Conservation (phyloP, 1,140 invertebrate species). For the Lycorma delicatula region DNA sequence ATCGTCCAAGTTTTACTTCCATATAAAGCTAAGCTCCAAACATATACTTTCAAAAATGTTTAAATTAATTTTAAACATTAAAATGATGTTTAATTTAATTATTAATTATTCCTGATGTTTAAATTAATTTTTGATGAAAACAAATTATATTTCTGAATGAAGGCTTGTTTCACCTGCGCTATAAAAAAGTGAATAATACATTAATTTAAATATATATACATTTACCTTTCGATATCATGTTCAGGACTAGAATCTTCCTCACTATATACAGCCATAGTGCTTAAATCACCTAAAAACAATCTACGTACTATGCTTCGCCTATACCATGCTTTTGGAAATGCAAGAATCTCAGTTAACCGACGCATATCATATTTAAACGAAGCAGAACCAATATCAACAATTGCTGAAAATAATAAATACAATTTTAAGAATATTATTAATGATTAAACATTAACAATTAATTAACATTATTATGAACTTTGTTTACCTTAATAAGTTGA, state of each 20-base stretch:
- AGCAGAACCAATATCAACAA: constrained; percentile 94
- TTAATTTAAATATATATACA: too few species aligned
- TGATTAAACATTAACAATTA: not conserved
- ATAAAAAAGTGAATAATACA: too few species aligned
- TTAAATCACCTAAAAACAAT: constrained; percentile 84
- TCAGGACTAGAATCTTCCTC: constrained; percentile 23
- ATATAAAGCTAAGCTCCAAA: too few species aligned
- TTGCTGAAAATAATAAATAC: constrained; percentile 50
- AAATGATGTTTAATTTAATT: too few species aligned
- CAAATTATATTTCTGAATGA: too few species aligned
- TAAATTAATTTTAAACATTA: too few species aligned
- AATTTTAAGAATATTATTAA: not conserved
- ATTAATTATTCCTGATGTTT: too few species aligned
- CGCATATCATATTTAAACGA: constrained; percentile 99
- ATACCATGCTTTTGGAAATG: constrained; percentile 98
- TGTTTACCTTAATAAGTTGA: too few species aligned
- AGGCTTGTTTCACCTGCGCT: too few species aligned
- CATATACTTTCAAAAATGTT: too few species aligned
- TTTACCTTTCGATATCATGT: constrained; percentile 13
- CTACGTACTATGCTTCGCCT: constrained; percentile 82
- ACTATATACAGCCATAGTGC: constrained; percentile 20
- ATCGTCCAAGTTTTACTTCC: too few species aligned
- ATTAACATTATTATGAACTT: constrained; percentile 7
- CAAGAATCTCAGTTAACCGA: constrained; percentile 90
- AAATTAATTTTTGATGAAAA: too few species aligned